phyloP scores from a whole-genome alignment of 1,140 invertebrate genomes.

The Schmidtea mediterranea region DNA sequence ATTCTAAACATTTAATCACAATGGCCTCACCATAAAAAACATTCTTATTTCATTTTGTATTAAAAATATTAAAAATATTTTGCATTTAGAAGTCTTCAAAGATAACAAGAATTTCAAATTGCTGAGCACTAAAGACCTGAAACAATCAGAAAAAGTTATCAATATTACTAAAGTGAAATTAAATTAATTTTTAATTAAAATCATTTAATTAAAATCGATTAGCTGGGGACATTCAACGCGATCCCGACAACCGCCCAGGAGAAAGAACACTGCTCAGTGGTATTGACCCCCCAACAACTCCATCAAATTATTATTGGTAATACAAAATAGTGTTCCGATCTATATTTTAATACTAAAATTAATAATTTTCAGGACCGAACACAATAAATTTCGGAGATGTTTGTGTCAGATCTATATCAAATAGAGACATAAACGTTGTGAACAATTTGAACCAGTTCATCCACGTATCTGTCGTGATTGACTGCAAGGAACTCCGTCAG shows the following conservation, averaged over 20 bases:
- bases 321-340: neutral
- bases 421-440: constrained; percentile 19
- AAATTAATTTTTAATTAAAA: neutral
- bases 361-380: constrained; percentile 15
- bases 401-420: constrained; percentile 18
- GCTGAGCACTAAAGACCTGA: constrained; percentile 19
- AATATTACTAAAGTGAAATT: neutral
- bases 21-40: too few species aligned
- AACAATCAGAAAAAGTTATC: constrained; percentile 6
- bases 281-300: constrained; percentile 19
- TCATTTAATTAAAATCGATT: too few species aligned
- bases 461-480: constrained; percentile 17
- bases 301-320: constrained; percentile 23
- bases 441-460: constrained; percentile 23
- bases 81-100: constrained; percentile 14
- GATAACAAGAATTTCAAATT: constrained; percentile 18
- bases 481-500: constrained; percentile 22
- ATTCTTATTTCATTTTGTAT: neutral
- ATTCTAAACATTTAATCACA: too few species aligned
- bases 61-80: constrained; percentile 7
- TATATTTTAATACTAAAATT: constrained; percentile 7
- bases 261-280: constrained; percentile 17
- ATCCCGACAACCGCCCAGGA: constrained; percentile 17
- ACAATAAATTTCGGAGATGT: constrained; percentile 22
- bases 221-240: constrained; percentile 19